These are phyloP conservation scores for Apis mellifera DNA, from an alignment of 1,140 invertebrate species.

Conservation along the genomic window Amel_HAv3.1 CM009932.2:15398001-15398500, in stretches of 20 bases:
- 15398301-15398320: too few relatives aligned
- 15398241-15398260: neutral
- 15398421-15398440: conserved; percentile 3
- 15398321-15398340: neutral
- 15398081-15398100: conserved; percentile 26
- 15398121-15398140: conserved; percentile 25
- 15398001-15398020: conserved; percentile 55
- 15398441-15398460: conserved; percentile 22
- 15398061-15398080: conserved; percentile 54
- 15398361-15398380: conserved; percentile 19
- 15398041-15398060: conserved; percentile 52
- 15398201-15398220: neutral
- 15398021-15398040: conserved; percentile 53
- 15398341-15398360: neutral
- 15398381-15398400: conserved; percentile 18
- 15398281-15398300: too few relatives aligned
- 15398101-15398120: conserved; percentile 17
- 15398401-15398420: conserved; percentile 5
- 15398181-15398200: conserved; percentile 11
- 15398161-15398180: conserved; percentile 26
- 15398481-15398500: conserved; percentile 58
- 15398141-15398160: conserved; percentile 48
- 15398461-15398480: conserved; percentile 49
- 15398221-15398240: neutral
- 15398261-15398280: too few relatives aligned